These are phyloP conservation scores for Zele albiditarsus DNA, from an alignment of 2,888 invertebrate species.

Conservation along the genomic window DNA sequence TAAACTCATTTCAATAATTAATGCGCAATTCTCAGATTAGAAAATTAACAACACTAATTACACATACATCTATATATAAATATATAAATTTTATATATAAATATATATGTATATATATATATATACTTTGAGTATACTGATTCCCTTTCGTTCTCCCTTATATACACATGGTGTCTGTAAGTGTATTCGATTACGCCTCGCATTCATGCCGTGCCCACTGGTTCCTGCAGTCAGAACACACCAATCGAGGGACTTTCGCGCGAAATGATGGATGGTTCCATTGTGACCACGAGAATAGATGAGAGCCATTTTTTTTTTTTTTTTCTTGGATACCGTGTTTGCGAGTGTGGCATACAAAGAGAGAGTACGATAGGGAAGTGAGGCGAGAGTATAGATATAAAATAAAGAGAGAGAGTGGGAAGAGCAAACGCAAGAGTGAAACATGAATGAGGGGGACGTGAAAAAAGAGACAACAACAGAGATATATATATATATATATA, in stretches of 20 bases:
- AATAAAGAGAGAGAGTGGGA: background rate
- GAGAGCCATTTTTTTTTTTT: conserved; percentile 31
- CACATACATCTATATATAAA: background rate
- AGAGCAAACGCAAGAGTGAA: background rate
- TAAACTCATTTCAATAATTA: no score
- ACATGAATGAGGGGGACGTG: background rate
- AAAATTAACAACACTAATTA: background rate
- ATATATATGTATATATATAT: background rate
- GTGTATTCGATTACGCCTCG: conserved; percentile 12
- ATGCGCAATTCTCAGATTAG: no score
- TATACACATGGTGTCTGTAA: conserved; percentile 6
- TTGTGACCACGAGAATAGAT: conserved; percentile 60
- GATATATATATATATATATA: no score
- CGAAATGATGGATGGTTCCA: conserved; percentile 72
- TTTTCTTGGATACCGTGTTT: conserved; percentile 9
- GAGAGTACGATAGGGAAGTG: background rate
- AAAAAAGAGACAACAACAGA: background rate
- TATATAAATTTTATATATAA: background rate
- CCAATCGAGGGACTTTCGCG: conserved; percentile 58
- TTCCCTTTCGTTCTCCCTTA: background rate
- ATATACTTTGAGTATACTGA: background rate
- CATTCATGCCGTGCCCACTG: conserved; percentile 15
- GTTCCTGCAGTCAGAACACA: conserved; percentile 37
- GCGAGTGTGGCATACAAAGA: background rate
- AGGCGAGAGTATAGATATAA: background rate